Evolutionary conservation across 2,113 vertebrate species (phyloP), one percentile per base, ranked within the genome.

Genomic region (Martes martes): DNA sequence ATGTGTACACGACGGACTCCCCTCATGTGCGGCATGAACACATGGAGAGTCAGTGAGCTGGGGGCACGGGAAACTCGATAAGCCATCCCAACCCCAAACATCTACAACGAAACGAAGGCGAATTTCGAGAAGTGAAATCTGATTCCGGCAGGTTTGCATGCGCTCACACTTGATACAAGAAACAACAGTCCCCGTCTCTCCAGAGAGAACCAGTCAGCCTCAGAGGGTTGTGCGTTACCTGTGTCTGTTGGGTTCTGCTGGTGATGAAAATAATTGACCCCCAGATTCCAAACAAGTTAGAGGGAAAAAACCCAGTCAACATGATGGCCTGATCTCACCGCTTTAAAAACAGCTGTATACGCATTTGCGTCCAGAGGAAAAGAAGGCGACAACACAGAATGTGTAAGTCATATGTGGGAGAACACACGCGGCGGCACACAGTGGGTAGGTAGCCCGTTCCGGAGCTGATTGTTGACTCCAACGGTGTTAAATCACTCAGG

Each of bases 371-470:
- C 36, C 33, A 16, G 50, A 55, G 36, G 11, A 81, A 26, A n/a
- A n/a, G 52, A 81, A 81, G 33, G 33, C 79, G 14, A 4, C 36
- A 81, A 52, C 16, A 18, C 16, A 39, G 73, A 47, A 24, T 24
- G 5, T n/a, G 21, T 57, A 14, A 15, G 14, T 39, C 8, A 9
- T 39, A 36, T 3, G 57, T 13, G 11, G 0, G 1, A 81, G 11
- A 24, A 24, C 24, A 26, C 11, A 26, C 6, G 8, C 3, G 11
- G 13, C 3, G 0, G 14, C 50, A 50, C 3, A 1, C 50, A 4
- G 50, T 11, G 21, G 36, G 8, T 50, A 36, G 9, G 11, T 57
- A 81, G 21, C 21, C 33, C 2, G 1, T 33, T 19, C 50, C 3
- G 7, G 79, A 39, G 33, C 52, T 26, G 50, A 23, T 5, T 1